These are phyloP conservation scores for Craterocephalus amniculus DNA, from an alignment of 2,797 vertebrate genomes.

Conservation along the genomic window DNA sequence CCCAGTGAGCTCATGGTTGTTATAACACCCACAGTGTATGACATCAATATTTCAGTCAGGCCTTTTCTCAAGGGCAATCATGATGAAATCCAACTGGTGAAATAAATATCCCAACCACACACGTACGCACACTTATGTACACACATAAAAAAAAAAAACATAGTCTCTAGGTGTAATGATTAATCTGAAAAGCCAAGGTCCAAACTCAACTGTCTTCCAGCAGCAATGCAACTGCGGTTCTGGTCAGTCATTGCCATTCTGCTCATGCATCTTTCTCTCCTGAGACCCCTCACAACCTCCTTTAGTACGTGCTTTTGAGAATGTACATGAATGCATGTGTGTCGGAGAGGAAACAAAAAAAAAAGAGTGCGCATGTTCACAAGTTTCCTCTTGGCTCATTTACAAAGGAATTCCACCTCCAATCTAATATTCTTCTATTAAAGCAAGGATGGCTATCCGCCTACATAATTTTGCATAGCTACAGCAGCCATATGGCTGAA, in stretches of 20 bases:
- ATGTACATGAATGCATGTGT: constrained; percentile 48
- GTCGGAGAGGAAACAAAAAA: constrained; percentile 10
- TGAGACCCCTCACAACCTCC: constrained; percentile 52
- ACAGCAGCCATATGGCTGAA: constrained; percentile 60
- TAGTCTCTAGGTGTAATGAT: constrained; percentile 61
- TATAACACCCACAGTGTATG: constrained; percentile 20
- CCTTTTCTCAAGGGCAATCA: constrained; percentile 52
- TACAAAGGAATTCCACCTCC: constrained; percentile 72
- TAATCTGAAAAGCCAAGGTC: constrained; percentile 64
- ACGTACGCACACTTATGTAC: not conserved
- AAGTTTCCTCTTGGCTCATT: constrained; percentile 71
- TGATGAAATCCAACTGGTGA: constrained; percentile 35
- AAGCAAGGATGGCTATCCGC: constrained; percentile 54
- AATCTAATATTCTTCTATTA: constrained; percentile 80
- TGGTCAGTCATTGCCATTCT: constrained; percentile 73
- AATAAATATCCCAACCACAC: constrained; percentile 50
- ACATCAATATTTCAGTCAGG: constrained; percentile 50
- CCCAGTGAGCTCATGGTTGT: constrained; percentile 10
- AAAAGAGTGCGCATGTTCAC: constrained; percentile 72
- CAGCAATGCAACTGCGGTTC: constrained; percentile 66
- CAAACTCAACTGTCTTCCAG: constrained; percentile 71
- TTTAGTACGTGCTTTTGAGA: constrained; percentile 40
- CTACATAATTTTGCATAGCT: constrained; percentile 67
- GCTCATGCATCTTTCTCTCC: constrained; percentile 60
- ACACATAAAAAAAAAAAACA: constrained; percentile 11